Evolutionary conservation across 1,140 invertebrate species (phyloP), one percentile per base, ranked within the genome.

Genomic region (Drosophila eugracilis): DNA sequence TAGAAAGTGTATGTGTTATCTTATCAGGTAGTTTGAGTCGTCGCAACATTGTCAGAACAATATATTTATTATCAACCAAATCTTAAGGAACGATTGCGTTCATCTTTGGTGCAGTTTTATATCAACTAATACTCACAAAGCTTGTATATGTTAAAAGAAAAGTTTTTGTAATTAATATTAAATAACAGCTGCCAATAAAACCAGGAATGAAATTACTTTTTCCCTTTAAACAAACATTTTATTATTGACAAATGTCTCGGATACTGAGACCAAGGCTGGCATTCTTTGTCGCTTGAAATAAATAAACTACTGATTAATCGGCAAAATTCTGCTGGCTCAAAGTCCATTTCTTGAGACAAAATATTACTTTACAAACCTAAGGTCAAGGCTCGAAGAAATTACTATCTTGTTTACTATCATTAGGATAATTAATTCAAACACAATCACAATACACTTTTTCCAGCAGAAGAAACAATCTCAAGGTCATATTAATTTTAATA

Each of bases 1-100:
- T 24, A 21, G 15, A 17, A 10, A 34, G 5, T 30, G 1, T 3
- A 9, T 5, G 22, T 26, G 14, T 60, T 62, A 65, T 65, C 60
- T 65, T 37, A 65, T 65, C 60, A 10, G 9, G 14, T 26, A 4
- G 7, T n/a, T 6, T 3, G 22, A 3, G 5, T 10, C 14, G 1
- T 34, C 28, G 44, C 9, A 36, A 42, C 36, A 24, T 42, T 42
- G 37, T 37, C 12, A 32, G 21, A 17, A 14, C 7, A 41, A 2
- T 58, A 5, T n/a, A n/a, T n/a, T n/a, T n/a, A n/a, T n/a, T n/a
- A n/a, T n/a, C n/a, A n/a, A n/a, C n/a, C n/a, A n/a, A n/a, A n/a
- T n/a, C n/a, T n/a, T n/a, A n/a, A n/a, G n/a, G n/a, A n/a, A 48
- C 5, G 5, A 48, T 14, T 48, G 5, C 5, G 9, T 5, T 24